Base-by-base conservation (phyloP, 2,797 vertebrate species). In the Pogonophryne albipinna region DNA sequence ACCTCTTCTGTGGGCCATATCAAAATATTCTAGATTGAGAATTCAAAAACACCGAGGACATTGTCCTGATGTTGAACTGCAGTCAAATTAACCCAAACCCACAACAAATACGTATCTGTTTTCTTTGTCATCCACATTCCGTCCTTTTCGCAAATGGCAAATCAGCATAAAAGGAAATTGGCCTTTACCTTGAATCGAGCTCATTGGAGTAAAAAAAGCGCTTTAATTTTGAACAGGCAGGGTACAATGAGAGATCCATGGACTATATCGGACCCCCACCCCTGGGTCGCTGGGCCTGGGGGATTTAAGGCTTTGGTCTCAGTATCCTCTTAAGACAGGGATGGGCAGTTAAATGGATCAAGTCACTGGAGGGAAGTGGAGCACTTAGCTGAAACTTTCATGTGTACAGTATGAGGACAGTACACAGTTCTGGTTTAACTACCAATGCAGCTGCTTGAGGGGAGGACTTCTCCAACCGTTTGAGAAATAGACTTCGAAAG, bases 281-380 rank as follows among this genome's bases (percentile, higher is more conserved):
- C n/a, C 2, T 14, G 50, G 77, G 85, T 87, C 78, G 56, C 34
- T 74, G 68, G 61, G 73, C 73, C 66, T 14, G 16, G n/a, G 34
- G 87, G 90, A 92, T 91, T 91, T 91, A 90, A 83, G 65, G 88
- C 85, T 92, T 91, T 92, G 76, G 89, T 87, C 82, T 85, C 82
- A 70, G 79, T 90, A 92, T 93, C 92, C 88, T 91, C 90, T 93
- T 91, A 93, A 90, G 87, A 84, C 82, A 78, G 87, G 79, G 86
- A 91, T 85, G 88, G 82, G 53, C 85, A 86, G 86, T 91, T 93
- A 93, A 92, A 86, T 86, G 89, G 92, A 91, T 94, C 90, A 93
- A 90, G 86, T 82, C 87, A 75, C 63, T 85, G 59, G 46, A 85
- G 80, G 80, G 86, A 90, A 89, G 88, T 83, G 73, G 72, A 80